phyloP scores from a whole-genome alignment of 2,113 vertebrate genomes.

The Silurus glanis region DNA sequence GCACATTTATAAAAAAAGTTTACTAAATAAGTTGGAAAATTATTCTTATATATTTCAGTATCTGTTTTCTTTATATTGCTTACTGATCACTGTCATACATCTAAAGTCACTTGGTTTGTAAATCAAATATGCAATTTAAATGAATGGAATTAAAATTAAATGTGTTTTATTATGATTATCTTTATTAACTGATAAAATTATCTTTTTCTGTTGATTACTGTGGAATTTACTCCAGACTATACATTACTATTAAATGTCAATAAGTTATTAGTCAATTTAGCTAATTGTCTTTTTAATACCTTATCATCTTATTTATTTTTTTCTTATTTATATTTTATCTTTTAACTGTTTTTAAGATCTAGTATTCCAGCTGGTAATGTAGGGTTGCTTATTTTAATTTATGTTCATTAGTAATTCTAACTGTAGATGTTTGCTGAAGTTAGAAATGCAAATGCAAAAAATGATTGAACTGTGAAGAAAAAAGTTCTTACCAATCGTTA shows the following conservation, averaged over 20 bases:
- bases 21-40: background rate
- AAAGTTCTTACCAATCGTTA: no score
- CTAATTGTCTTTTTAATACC: background rate
- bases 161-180: background rate
- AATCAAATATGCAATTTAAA: background rate
- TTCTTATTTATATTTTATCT: no score
- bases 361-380: background rate
- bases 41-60: background rate
- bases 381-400: background rate
- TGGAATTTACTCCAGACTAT: background rate
- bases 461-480: no score
- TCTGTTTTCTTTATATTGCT: background rate
- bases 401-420: background rate
- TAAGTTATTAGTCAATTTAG: background rate
- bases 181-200: background rate
- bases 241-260: background rate
- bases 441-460: no score
- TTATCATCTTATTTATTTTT: no score
- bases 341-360: background rate
- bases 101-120: background rate
- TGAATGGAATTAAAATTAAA: background rate
- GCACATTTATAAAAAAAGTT: background rate
- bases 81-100: background rate
- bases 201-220: background rate
- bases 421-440: no score